Conservation (phyloP, 2,888 invertebrate species). For the Drosophila dives region DNA sequence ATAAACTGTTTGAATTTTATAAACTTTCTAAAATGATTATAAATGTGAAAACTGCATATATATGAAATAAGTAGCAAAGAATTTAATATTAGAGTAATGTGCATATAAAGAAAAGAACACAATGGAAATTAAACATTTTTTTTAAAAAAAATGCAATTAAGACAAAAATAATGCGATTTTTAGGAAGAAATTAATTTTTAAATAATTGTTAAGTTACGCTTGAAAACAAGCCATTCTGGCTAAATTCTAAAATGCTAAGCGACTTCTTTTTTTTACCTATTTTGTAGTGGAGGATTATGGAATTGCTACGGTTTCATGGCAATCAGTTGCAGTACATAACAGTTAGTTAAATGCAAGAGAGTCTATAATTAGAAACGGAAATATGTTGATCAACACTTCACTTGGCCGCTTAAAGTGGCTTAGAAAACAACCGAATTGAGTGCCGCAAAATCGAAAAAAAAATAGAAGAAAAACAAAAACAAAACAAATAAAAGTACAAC, state of each 20-base stretch:
- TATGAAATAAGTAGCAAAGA: background rate
- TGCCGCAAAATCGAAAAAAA: slow-evolving; percentile 15
- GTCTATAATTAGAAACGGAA: slow-evolving; percentile 60
- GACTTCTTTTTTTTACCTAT: background rate
- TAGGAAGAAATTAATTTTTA: background rate
- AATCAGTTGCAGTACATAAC: slow-evolving; percentile 26
- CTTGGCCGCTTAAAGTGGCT: slow-evolving; percentile 31
- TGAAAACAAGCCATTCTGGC: background rate
- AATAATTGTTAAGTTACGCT: no score
- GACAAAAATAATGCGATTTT: background rate
- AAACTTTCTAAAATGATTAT: background rate
- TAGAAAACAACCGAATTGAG: slow-evolving; percentile 16
- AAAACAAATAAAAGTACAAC: slow-evolving; percentile 17
- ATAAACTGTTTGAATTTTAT: background rate
- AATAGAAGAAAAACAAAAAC: slow-evolving; percentile 7
- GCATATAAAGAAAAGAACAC: background rate
- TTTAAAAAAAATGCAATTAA: background rate
- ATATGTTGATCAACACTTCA: slow-evolving; percentile 61
- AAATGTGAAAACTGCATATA: background rate
- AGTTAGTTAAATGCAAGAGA: slow-evolving; percentile 36
- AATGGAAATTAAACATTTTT: background rate
- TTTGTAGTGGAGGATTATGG: slow-evolving; percentile 1
- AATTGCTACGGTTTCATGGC: slow-evolving; percentile 25
- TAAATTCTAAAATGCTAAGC: background rate
- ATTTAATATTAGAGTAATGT: background rate